phyloP scores from a whole-genome alignment of 2,888 invertebrate species.

The Pammene fasciana region DNA sequence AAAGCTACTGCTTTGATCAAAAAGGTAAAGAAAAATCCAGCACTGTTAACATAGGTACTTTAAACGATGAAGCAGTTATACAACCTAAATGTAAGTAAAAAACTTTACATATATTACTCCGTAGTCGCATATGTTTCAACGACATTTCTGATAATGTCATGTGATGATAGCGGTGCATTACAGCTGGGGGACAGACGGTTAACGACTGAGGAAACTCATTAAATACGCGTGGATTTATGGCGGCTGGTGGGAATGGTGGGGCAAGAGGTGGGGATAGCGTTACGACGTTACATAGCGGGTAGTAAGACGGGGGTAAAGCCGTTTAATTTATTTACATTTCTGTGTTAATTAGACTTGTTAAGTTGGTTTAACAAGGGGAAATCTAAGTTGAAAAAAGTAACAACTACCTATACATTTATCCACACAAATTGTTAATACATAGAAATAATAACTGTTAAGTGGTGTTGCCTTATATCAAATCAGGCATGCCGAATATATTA shows the following conservation, averaged over 20 bases:
- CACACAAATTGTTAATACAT: too few relatives aligned
- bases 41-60: too few relatives aligned
- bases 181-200: slow-evolving; percentile 67
- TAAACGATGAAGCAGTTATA: neutral
- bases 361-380: slow-evolving; percentile 1
- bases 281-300: slow-evolving; percentile 14
- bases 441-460: too few relatives aligned
- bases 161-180: slow-evolving; percentile 75
- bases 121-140: slow-evolving; percentile 62
- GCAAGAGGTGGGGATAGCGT: slow-evolving; percentile 9
- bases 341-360: slow-evolving; percentile 22
- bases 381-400: neutral
- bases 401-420: too few relatives aligned
- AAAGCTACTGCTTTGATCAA: too few relatives aligned
- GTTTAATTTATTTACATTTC: slow-evolving; percentile 37
- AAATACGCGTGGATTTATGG: slow-evolving; percentile 76
- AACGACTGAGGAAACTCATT: slow-evolving; percentile 79
- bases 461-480: too few relatives aligned
- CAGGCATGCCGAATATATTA: too few relatives aligned
- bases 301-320: slow-evolving; percentile 28
- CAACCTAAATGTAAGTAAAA: slow-evolving; percentile 2
- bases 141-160: slow-evolving; percentile 65
- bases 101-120: slow-evolving; percentile 29
- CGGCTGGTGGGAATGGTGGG: slow-evolving; percentile 42
- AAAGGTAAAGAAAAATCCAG: too few relatives aligned